Conservation (phyloP, 2,113 vertebrate species). For the Orthonyx spaldingii region DNA sequence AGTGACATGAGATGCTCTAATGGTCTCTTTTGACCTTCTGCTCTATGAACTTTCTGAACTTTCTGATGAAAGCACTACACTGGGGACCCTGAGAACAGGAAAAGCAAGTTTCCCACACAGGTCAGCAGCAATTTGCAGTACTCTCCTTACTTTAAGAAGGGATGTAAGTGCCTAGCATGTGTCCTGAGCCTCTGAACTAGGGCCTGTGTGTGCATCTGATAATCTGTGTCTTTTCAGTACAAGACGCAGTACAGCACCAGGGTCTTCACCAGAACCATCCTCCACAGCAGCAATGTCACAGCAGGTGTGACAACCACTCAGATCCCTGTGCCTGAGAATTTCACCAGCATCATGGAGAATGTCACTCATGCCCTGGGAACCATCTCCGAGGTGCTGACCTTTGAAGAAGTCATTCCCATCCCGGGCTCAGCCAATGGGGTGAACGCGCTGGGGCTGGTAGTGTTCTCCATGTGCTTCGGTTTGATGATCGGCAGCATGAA, state of each 20-base stretch:
- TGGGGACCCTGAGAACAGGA: background rate
- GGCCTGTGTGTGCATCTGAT: background rate
- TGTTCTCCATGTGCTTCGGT: constrained; percentile 95
- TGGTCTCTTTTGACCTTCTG: background rate
- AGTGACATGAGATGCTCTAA: background rate
- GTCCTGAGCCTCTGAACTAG: background rate
- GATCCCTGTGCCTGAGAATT: constrained; percentile 54
- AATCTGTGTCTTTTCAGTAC: constrained; percentile 79
- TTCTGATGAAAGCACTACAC: background rate
- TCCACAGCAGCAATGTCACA: constrained; percentile 59
- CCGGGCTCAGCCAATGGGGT: constrained; percentile 87
- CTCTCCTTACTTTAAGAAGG: background rate
- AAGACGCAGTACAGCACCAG: constrained; percentile 87
- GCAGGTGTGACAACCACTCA: constrained; percentile 42
- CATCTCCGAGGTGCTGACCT: constrained; percentile 78
- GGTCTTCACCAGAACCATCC: constrained; percentile 68
- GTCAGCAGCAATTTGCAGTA: background rate
- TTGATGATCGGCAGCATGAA: constrained; percentile 95
- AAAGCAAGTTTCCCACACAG: background rate
- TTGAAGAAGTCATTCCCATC: constrained; percentile 85
- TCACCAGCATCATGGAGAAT: constrained; percentile 71
- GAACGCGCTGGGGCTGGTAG: constrained; percentile 92
- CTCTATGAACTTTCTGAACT: background rate
- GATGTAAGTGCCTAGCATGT: background rate
- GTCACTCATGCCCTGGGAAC: constrained; percentile 74